A percentile compares a stretch with the other conserved stretches of the same genome.
Conservation (phyloP, 30 jellyfish, hydroid and myxozoan genomes). For the Turritopsis rubra region DNA sequence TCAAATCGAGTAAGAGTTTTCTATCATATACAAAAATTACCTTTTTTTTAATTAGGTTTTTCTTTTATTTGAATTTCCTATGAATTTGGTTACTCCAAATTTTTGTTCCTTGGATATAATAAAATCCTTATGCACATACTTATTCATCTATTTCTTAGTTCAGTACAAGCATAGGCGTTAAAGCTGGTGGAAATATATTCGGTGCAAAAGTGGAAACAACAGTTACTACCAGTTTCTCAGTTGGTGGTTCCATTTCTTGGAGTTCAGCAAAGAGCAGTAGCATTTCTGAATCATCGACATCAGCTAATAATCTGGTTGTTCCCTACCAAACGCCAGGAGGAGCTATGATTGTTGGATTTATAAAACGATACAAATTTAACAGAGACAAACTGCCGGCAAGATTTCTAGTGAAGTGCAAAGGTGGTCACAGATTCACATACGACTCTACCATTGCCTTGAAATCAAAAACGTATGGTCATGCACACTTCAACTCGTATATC, state of each 20-base stretch:
- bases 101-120: not conserved
- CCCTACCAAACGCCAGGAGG: conserved; percentile 24
- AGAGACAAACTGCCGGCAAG: not conserved
- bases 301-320: not conserved
- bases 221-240: not conserved
- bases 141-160: not conserved
- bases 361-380: conserved; percentile 15
- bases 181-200: not conserved
- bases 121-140: no score
- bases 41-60: no score
- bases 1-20: no score
- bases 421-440: not conserved
- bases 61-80: no score
- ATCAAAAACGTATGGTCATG: conserved; percentile 2
- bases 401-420: not conserved
- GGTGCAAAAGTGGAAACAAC: not conserved
- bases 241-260: not conserved
- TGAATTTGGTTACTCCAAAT: no score
- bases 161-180: not conserved
- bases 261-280: not conserved
- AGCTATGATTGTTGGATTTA: conserved; percentile 24
- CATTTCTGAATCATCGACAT: not conserved
- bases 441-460: not conserved
- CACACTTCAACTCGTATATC: not conserved
- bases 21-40: no score